Evolutionary conservation across 2,113 vertebrate genomes (phyloP).

Genomic region (Pipa parva): DNA sequence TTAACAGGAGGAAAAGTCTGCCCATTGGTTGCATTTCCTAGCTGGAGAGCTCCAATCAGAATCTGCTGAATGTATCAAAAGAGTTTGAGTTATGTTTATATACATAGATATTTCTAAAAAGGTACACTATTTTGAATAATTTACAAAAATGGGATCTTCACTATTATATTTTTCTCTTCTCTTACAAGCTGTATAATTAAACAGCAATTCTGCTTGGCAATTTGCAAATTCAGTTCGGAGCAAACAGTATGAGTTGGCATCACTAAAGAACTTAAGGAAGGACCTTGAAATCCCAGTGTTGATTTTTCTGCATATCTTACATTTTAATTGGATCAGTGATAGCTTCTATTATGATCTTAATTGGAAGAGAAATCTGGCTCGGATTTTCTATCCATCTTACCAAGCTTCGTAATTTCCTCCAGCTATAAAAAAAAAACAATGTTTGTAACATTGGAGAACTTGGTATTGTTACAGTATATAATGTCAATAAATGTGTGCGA

Average conservation of each 20-base stretch:
- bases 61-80: no score
- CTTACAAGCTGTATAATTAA: neutral
- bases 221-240: neutral
- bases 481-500: no score
- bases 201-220: slow-evolving; percentile 15
- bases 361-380: slow-evolving; percentile 22
- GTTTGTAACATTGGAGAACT: neutral
- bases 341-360: slow-evolving; percentile 36
- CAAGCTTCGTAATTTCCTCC: neutral
- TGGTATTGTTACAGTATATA: no score
- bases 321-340: slow-evolving; percentile 33
- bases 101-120: no score
- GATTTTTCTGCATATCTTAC: slow-evolving; percentile 28
- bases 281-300: slow-evolving; percentile 24
- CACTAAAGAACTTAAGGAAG: slow-evolving; percentile 20
- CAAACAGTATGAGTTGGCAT: slow-evolving; percentile 19
- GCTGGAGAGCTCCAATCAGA: no score
- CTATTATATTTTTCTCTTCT: neutral
- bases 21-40: no score
- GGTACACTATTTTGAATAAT: no score
- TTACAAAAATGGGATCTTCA: no score
- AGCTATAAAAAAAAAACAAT: neutral
- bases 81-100: no score
- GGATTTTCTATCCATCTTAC: neutral
- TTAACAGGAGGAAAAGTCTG: no score